Evolutionary conservation across 2,888 invertebrate species (phyloP), one percentile per base, ranked within the genome.

Genomic region (Aquatica leii): DNA sequence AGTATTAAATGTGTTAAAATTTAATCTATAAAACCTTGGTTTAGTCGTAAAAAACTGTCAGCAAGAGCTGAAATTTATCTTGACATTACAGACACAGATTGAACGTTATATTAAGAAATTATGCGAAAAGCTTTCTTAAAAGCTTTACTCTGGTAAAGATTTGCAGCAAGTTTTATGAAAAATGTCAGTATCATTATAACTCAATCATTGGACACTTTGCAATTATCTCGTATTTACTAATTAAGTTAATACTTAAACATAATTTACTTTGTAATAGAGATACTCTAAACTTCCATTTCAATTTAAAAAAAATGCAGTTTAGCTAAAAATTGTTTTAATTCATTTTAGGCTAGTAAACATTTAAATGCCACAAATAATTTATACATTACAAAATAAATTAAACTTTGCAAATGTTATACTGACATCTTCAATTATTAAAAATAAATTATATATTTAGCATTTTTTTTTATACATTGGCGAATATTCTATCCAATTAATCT

Each of bases 21-120:
- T 31, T 50, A 50, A 56, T 57, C 56, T 37, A 50, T 35, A 52
- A 35, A 35, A 52, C 34, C 35, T 34, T 56, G 34, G 56, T 46
- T 55, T 57, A 50, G 56, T 50, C 46, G 40, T 51, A 51, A 56
- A 62, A 62, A 61, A 59, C 18, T 18, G 41, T 35, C 21, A 53
- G 35, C 53, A 53, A 62, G 53, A 52, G 58, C 52, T 54, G 63
- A 55, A 63, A 63, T 59, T 63, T 59, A 55, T 55, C 54, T 53
- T 63, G 63, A 63, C 63, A 55, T 59, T 58, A 51, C 63, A 34
- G 63, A 63, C 63, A 63, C 63, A 59, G 63, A 63, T 63, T 63
- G 63, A 63, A 55, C 63, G 63, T 55, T 63, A 59, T 63, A 63
- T 63, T 63, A 63, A 53, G 59, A 63, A 63, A 63, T 63, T 63